These are phyloP conservation scores for Struthidea cinerea DNA, from an alignment of 2,113 vertebrate genomes.

Conservation along the genomic window DNA sequence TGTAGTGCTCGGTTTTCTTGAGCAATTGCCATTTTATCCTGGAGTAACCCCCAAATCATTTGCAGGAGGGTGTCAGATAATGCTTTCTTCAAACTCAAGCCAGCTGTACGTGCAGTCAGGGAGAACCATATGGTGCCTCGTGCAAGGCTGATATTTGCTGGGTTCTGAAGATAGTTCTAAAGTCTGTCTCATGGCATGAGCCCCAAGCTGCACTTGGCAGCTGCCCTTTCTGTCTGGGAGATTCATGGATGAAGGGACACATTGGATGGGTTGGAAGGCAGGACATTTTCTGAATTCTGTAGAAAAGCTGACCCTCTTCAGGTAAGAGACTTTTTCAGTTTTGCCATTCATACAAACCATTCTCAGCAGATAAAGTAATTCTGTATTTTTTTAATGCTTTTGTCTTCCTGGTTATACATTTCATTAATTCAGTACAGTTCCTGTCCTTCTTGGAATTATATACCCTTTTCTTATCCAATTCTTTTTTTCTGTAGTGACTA, in stretches of 20 bases:
- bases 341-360: background rate
- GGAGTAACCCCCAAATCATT: background rate
- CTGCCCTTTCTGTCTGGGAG: background rate
- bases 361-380: background rate
- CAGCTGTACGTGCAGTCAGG: background rate
- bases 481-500: background rate
- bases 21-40: constrained; percentile 12
- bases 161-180: background rate
- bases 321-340: background rate
- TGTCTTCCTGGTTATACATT: background rate
- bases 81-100: background rate
- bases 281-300: background rate
- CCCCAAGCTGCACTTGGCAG: background rate
- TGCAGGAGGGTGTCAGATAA: background rate
- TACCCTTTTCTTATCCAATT: background rate
- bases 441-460: background rate
- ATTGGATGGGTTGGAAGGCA: background rate
- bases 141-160: background rate
- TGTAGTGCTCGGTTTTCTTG: background rate
- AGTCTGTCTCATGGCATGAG: background rate
- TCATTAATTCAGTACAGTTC: background rate
- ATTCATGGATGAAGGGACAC: background rate
- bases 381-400: background rate
- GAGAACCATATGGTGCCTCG: background rate
- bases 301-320: background rate